Base-by-base conservation (phyloP, 2,113 vertebrate genomes). In the Nettapus auritus region DNA sequence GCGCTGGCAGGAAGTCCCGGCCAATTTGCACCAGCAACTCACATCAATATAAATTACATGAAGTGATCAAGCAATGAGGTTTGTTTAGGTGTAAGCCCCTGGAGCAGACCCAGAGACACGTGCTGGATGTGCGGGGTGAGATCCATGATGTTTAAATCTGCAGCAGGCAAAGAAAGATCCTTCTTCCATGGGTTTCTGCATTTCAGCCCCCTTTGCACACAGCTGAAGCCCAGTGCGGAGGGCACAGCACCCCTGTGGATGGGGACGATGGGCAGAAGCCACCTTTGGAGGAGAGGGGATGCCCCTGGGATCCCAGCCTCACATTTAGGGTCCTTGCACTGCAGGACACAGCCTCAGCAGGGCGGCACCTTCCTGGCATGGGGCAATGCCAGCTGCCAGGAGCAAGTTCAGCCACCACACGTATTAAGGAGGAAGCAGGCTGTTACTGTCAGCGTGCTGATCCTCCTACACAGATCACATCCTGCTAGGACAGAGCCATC, bases 401-500 rank as follows among this genome's bases (percentile, higher is more conserved):
- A 89, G 50, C 6, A 8, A 26, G 52, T 75, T 90, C 85, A 95
- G 19, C 76, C 46, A 79, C 22, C 36, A 59, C 63, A 33, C 46
- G 67, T 90, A 92, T 25, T 36, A 2, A 4, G 8, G 36, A 1
- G 16, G 90, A 94, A 94, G 44, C 62, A 80, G 34, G 40, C 67
- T 88, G 59, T 82, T 94, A 74, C 78, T 84, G 73, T 67, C 56
- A 92, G 77, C 2, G 8, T 26, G 17, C 11, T 56, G 59, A 88
- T 88, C 79, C 90, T 89, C 85, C 90, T 90, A 73, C 71, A 55
- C 8, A 2, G 88, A 82, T 53, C 90, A 69, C 68, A 88, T 90
- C 82, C 86, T 92, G 86, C 81, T 59, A 38, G 46, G 50, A 90
- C 62, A 77, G 40, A 74, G 40, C n/a, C 40, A 34, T 9, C 50